Evolutionary conservation across 2,113 vertebrate species (phyloP), one percentile per base, ranked within the genome.

Genomic region (Nesoenas mayeri): DNA sequence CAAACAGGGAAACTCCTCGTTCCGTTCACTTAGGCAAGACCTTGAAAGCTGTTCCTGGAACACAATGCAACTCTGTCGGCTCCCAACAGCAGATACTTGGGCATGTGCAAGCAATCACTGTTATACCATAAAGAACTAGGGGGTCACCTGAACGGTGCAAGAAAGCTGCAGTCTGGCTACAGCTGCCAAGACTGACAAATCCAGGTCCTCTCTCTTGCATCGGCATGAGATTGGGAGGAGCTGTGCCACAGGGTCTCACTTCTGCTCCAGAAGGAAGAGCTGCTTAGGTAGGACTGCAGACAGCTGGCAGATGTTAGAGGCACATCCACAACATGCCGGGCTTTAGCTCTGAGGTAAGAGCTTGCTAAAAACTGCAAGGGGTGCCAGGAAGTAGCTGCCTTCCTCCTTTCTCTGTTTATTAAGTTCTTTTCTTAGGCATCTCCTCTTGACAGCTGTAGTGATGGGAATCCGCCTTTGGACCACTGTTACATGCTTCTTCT

Each of bases 181-280:
- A 79, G 4, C 20, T 82, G 44, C 66, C 47, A 25, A 50, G 31
- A 31, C 0, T 26, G 38, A 51, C 34, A 84, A 79, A 79, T 9
- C 44, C 61, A 29, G 4, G 0, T 29, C 12, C 25, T 4, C 2
- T 51, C 3, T 51, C 18, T 38, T n/a, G 53, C 56, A 7, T 5
- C 14, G 51, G 31, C 21, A 14, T 54, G 31, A 44, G 15, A 34
- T 20, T 58, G 61, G n/a, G 31, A 65, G 38, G 34, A 32, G n/a
- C 22, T 17, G 14, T 54, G 44, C 36, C 38, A 32, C 28, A 22
- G 54, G 34, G 8, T 24, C 29, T 47, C 10, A 2, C 19, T 51
- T 78, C 25, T 70, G 38, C 24, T 89, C 31, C 67, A 34, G 19
- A 34, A 66, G 50, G 29, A 91, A 84, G 9, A 72, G 10, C 14